A percentile compares a stretch with the other conserved stretches of the same genome.
Conservation (phyloP, 2,888 invertebrate genomes). For the Drosophila yooni region DNA sequence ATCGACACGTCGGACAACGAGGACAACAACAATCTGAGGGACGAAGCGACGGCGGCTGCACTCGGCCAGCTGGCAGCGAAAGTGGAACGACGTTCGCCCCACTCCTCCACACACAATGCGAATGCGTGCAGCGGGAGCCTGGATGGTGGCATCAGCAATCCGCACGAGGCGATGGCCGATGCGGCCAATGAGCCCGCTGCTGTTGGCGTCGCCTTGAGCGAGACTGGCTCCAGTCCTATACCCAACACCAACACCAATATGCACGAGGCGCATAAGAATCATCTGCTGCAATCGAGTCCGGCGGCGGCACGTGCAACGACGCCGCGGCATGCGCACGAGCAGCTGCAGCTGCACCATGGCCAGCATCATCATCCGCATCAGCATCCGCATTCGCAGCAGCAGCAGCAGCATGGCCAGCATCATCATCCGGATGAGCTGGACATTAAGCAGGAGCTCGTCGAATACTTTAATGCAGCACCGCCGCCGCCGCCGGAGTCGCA, state of each 20-base stretch:
- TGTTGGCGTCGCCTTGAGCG: conserved; percentile 37
- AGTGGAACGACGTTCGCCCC: conserved; percentile 74
- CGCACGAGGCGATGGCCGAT: conserved; percentile 30
- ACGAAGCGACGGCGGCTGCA: conserved; percentile 63
- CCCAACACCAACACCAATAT: conserved; percentile 80
- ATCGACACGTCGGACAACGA: conserved; percentile 82
- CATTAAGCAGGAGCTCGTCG: conserved; percentile 83
- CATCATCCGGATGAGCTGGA: conserved; percentile 77
- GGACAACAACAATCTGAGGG: conserved; percentile 67
- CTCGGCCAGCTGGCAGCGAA: conserved; percentile 70
- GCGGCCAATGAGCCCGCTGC: conserved; percentile 18
- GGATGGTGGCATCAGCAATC: conserved; percentile 27
- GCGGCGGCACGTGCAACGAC: conserved; percentile 58
- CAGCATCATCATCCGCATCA: conserved; percentile 54
- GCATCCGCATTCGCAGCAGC: conserved; percentile 64
- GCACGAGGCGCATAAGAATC: conserved; percentile 80
- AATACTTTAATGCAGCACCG: conserved; percentile 77
- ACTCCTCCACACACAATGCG: not conserved
- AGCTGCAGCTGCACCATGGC: conserved; percentile 56
- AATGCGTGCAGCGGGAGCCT: conserved; percentile 28
- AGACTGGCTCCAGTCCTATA: conserved; percentile 81
- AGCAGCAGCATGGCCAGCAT: conserved; percentile 33
- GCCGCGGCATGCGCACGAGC: conserved; percentile 70
- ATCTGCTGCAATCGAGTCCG: conserved; percentile 65
- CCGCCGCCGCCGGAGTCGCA: conserved; percentile 81